Evolutionary conservation across 2,797 vertebrate genomes (phyloP).

Genomic region (Poliocrania exsul): DNA sequence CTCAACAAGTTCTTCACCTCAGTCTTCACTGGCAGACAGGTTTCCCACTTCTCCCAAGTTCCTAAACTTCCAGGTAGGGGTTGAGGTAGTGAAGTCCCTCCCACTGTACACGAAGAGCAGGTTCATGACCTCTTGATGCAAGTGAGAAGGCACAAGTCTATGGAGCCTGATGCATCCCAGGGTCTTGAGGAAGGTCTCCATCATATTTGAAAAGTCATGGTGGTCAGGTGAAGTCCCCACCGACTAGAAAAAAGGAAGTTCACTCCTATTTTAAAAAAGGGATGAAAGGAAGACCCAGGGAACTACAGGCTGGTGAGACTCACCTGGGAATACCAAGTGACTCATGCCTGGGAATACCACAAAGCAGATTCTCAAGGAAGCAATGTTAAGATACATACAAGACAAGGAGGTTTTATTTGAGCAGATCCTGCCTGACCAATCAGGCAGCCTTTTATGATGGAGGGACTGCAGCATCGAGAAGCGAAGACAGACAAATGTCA

Average conservation of each 20-base stretch:
- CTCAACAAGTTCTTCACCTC: not conserved
- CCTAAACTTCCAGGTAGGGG: not conserved
- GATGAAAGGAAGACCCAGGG: not conserved
- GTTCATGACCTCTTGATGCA: accelerated
- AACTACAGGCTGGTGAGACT: not conserved
- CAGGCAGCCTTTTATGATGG: not conserved
- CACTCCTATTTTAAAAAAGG: not conserved
- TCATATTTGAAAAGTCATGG: not conserved
- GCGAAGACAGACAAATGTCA: not conserved
- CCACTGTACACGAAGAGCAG: not conserved
- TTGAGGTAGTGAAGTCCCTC: not conserved
- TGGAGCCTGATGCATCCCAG: not conserved
- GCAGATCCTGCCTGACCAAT: not conserved
- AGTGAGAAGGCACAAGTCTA: not conserved
- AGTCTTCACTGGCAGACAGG: not conserved
- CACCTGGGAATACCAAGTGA: not conserved
- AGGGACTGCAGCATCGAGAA: accelerated
- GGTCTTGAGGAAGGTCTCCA: not conserved
- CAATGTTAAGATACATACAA: not conserved
- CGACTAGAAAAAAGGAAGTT: not conserved
- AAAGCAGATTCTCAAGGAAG: not conserved
- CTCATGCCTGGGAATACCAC: not conserved
- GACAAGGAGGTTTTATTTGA: no score
- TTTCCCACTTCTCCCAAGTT: not conserved
- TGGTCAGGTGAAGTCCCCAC: not conserved